phyloP scores from a whole-genome alignment of 2,888 invertebrate genomes.

The Xestoiulus laeticollis region DNA sequence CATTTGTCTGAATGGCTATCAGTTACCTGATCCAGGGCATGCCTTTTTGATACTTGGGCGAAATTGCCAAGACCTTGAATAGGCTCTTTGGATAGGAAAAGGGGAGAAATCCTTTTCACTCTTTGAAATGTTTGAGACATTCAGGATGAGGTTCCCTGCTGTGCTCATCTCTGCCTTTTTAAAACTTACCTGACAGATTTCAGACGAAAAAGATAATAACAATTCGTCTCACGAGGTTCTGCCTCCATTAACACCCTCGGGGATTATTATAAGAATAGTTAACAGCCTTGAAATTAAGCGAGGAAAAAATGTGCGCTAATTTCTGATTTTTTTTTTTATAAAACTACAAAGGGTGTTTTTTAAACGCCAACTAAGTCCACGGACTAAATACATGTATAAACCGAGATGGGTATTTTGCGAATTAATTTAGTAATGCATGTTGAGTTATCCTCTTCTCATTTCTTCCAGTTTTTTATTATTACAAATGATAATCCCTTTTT shows the following conservation, averaged over 20 bases:
- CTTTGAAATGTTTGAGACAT: constrained; percentile 38
- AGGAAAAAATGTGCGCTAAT: constrained; percentile 12
- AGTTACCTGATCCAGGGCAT: not conserved
- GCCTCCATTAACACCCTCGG: constrained; percentile 45
- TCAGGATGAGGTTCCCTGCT: constrained; percentile 45
- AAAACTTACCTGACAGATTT: constrained; percentile 49
- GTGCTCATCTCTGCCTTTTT: constrained; percentile 20
- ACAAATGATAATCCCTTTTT: not conserved
- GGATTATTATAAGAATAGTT: constrained; percentile 44
- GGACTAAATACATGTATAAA: constrained; percentile 32
- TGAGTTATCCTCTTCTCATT: not conserved
- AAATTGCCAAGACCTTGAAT: not conserved
- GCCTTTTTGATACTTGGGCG: not conserved
- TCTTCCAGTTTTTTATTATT: not conserved
- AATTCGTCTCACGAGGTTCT: constrained; percentile 32
- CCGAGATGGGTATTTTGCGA: constrained; percentile 8
- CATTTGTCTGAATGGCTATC: constrained; percentile 39
- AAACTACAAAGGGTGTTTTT: not conserved
- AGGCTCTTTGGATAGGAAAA: not conserved
- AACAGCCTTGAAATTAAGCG: constrained; percentile 29
- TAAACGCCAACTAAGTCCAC: not conserved
- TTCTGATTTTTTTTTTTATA: not conserved
- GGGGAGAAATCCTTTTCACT: not conserved
- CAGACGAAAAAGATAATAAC: constrained; percentile 45
- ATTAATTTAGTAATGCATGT: constrained; percentile 26